Conservation (phyloP, 1,140 invertebrate species). For the Eumeta japonica region DNA sequence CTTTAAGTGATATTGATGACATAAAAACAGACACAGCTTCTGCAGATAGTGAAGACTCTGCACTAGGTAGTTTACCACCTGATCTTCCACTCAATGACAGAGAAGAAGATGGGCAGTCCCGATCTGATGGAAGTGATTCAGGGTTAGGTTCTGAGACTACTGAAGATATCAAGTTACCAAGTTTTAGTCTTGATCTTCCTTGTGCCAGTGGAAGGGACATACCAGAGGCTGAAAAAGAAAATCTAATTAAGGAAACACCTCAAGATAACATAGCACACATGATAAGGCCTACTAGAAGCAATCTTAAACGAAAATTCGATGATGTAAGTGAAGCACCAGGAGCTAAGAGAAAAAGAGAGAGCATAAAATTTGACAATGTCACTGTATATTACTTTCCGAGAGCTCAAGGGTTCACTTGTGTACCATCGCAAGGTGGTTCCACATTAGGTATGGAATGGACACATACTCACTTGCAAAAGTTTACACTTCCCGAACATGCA, state of each 20-base stretch:
- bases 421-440: conserved; percentile 94
- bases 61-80: conserved; percentile 48
- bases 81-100: conserved; percentile 35
- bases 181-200: conserved; percentile 33
- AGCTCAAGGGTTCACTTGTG: conserved; percentile 95
- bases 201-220: conserved; percentile 35
- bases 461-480: conserved; percentile 75
- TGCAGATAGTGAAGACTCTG: conserved; percentile 55
- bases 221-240: conserved; percentile 53
- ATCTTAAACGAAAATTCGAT: conserved; percentile 42
- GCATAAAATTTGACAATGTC: conserved; percentile 87
- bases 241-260: neutral
- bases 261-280: conserved; percentile 8
- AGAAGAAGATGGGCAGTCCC: conserved; percentile 49
- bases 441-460: conserved; percentile 92
- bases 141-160: conserved; percentile 68
- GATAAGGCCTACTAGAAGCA: conserved; percentile 33
- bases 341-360: conserved; percentile 68
- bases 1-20: conserved; percentile 54
- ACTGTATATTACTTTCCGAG: conserved; percentile 95
- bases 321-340: conserved; percentile 24
- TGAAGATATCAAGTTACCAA: conserved; percentile 50
- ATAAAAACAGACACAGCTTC: conserved; percentile 55
- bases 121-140: conserved; percentile 79
- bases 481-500: conserved; percentile 77